Evolutionary conservation across 2,888 invertebrate species (phyloP).

Genomic region (Diplolepis rosae): DNA sequence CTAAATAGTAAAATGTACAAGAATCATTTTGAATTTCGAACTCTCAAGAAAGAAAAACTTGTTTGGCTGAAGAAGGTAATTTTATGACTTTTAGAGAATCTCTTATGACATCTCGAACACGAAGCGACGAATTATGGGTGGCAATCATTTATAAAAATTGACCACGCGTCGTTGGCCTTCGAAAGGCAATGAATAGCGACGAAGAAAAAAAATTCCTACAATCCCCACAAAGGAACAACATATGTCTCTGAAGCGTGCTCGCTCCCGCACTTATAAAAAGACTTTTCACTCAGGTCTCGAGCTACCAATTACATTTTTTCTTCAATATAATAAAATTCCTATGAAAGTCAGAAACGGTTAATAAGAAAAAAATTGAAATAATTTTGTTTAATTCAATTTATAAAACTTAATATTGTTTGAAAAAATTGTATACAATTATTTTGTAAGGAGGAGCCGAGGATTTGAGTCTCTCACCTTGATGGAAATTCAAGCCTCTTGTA

Average conservation of each 20-base stretch:
- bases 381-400: not conserved
- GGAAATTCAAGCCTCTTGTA: not conserved
- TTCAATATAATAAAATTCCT: not conserved
- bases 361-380: not conserved
- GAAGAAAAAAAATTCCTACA: conserved; percentile 23
- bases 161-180: conserved; percentile 45
- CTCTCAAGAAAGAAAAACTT: not conserved
- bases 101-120: conserved; percentile 16
- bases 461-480: not conserved
- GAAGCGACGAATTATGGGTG: conserved; percentile 6
- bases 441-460: not conserved
- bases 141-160: conserved; percentile 50
- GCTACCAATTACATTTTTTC: not conserved
- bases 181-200: conserved; percentile 31
- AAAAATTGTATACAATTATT: not conserved
- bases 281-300: not conserved
- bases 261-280: not conserved
- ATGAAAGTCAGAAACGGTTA: no score
- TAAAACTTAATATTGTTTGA: no score
- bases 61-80: not conserved
- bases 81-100: not conserved
- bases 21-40: not conserved
- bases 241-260: conserved; percentile 28
- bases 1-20: no score
- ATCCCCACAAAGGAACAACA: conserved; percentile 28